phyloP scores from a whole-genome alignment of 1,140 invertebrate genomes.

The Pseudomyrmex pallidus region DNA sequence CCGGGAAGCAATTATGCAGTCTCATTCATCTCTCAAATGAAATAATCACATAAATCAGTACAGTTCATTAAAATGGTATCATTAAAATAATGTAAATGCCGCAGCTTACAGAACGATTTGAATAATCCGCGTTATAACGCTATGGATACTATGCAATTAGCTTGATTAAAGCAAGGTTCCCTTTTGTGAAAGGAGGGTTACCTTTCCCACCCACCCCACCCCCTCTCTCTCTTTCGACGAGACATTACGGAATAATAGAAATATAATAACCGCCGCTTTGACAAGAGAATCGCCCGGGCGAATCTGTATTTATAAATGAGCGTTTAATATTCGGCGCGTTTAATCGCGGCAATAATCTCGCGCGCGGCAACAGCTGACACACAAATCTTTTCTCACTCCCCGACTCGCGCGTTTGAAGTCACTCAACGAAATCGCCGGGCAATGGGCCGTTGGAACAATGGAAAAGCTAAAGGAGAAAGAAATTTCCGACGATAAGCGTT shows the following conservation, averaged over 20 bases:
- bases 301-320: constrained; percentile 24
- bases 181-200: neutral
- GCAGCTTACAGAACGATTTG: constrained; percentile 38
- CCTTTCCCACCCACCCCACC: neutral
- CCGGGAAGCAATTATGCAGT: constrained; percentile 18
- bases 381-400: constrained; percentile 17
- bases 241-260: constrained; percentile 39
- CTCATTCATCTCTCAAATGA: constrained; percentile 25
- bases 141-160: constrained; percentile 38
- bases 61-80: constrained; percentile 52
- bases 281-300: constrained; percentile 23
- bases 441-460: constrained; percentile 61
- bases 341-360: constrained; percentile 44
- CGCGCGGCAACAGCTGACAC: constrained; percentile 12
- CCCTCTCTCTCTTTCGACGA: neutral
- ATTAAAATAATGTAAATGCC: constrained; percentile 48
- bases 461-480: constrained; percentile 57
- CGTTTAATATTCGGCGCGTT: constrained; percentile 35
- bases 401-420: constrained; percentile 20
- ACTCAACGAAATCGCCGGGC: constrained; percentile 52
- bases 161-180: constrained; percentile 49
- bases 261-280: constrained; percentile 49
- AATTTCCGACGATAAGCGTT: constrained; percentile 68
- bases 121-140: constrained; percentile 43
- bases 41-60: constrained; percentile 50